Evolutionary conservation across 2,888 invertebrate genomes (phyloP).

Genomic region (Pammene fasciana): DNA sequence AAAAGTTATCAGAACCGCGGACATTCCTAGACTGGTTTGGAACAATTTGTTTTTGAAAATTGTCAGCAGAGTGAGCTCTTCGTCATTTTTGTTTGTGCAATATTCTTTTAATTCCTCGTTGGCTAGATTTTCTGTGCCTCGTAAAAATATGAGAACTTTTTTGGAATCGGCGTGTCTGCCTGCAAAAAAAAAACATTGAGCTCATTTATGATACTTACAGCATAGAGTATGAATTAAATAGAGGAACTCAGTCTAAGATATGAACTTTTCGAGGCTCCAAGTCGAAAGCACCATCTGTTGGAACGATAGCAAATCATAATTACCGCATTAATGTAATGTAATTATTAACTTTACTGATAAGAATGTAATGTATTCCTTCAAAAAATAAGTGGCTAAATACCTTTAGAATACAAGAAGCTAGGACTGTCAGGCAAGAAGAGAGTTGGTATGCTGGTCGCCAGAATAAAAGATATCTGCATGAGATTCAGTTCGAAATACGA

Average conservation of each 20-base stretch:
- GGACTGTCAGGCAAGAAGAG: constrained; percentile 69
- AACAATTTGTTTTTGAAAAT: constrained; percentile 51
- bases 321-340: too few relatives aligned
- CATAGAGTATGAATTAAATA: too few relatives aligned
- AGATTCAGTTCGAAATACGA: constrained; percentile 58
- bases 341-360: too few relatives aligned
- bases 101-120: constrained; percentile 42
- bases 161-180: constrained; percentile 37
- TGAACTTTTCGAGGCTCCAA: too few relatives aligned
- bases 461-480: constrained; percentile 49
- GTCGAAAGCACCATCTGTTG: too few relatives aligned
- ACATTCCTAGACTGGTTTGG: constrained; percentile 50
- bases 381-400: constrained; percentile 40
- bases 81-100: constrained; percentile 40
- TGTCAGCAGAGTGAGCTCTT: constrained; percentile 43
- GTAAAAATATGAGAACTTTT: constrained; percentile 38
- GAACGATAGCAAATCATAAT: too few relatives aligned
- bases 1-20: constrained; percentile 48
- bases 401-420: constrained; percentile 65
- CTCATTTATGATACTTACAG: too few relatives aligned
- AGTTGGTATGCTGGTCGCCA: constrained; percentile 56
- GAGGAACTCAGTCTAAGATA: too few relatives aligned
- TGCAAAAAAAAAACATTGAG: not conserved
- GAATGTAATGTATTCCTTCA: too few relatives aligned
- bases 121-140: constrained; percentile 36